A percentile compares a stretch with the other conserved stretches of the same genome.
These are phyloP conservation scores for Stomatorhinus walkeri DNA, from an alignment of 2,797 vertebrate species.

Conservation along the genomic window DNA sequence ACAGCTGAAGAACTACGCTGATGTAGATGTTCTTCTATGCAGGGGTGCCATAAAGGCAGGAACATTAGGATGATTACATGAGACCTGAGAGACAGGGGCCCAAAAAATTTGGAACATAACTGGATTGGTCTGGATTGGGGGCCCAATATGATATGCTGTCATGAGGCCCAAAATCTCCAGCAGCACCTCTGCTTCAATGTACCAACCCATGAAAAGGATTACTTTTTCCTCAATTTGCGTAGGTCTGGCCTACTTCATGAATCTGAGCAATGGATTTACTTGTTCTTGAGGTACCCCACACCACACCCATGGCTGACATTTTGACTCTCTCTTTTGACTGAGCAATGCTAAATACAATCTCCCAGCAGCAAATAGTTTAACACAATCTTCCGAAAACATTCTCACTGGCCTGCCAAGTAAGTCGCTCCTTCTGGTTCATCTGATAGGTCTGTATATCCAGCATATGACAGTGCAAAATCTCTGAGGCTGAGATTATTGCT, in stretches of 20 bases:
- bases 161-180: neutral
- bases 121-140: neutral
- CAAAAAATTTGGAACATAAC: neutral
- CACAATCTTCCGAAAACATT: neutral
- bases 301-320: neutral
- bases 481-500: neutral
- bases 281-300: neutral
- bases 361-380: neutral
- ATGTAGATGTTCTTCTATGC: neutral
- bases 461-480: neutral
- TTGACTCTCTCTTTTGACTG: neutral
- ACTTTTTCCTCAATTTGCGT: neutral
- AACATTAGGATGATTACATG: neutral
- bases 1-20: neutral
- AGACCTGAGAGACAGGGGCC: neutral
- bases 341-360: neutral
- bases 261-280: neutral
- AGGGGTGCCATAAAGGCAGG: neutral
- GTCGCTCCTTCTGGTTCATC: neutral
- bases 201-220: neutral
- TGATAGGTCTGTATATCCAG: neutral
- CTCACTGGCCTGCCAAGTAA: neutral
- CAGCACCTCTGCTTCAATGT: neutral
- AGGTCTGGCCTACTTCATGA: neutral
- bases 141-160: neutral